Base-by-base conservation (phyloP, 2,888 invertebrate species). In the Hipparchia sbordonii region DNA sequence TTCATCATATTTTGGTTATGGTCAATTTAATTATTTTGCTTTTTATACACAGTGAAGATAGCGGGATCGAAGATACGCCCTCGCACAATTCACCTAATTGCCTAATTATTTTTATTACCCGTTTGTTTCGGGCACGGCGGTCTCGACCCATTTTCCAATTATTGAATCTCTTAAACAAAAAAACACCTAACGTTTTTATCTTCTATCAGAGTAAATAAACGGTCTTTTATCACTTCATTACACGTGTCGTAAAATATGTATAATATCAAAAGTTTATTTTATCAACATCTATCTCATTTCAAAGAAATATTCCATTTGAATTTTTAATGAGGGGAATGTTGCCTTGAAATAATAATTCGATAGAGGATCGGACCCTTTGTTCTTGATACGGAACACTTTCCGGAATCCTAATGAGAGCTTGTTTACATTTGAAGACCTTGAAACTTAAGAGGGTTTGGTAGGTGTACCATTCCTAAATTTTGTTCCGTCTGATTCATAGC, bases 71-170 rank as follows among this genome's bases (percentile, higher is more conserved):
- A 76, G 84, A 84, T 85, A 81, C 87, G 88, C 89, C 89, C 82
- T 84, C 88, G 76, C 78, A 76, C 89, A 87, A 87, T 88, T 89
- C 87, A 81, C 81, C 87, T 90, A 91, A 93, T 89, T 89, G 89
- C 85, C 89, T 91, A 87, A 92, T 92, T 90, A 91, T 90, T 91
- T 92, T 92, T 92, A 93, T 91, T 89, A 86, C 90, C 89, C 88
- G 87, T 89, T 91, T 88, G 89, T 92, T 90, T 86, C 82, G 83
- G 81, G 80, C 76, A 74, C 83, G 84, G 79, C 81, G 82, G 82
- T 87, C 84, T 84, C 81, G 84, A 84, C 82, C 87, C 82, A 87
- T 90, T 89, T 88, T 86, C 83, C 85, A 89, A 88, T 87, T 85
- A 88, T 87, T 85, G 82, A 83, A 77, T 79, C 79, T 79, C 79